phyloP scores from a whole-genome alignment of 2,113 vertebrate genomes.

The Nerophis ophidion region DNA sequence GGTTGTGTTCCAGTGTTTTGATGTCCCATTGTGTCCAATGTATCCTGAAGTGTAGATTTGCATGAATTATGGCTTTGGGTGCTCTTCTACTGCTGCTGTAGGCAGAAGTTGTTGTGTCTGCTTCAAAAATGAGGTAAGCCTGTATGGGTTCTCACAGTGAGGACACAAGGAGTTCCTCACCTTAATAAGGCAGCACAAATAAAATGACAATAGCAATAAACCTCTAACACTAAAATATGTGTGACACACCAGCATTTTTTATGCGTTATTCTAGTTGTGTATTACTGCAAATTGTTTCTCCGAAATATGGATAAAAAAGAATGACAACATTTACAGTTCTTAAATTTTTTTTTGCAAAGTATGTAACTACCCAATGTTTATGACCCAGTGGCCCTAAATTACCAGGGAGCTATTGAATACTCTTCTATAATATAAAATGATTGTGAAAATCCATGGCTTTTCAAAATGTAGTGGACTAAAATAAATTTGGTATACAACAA shows the following conservation, averaged over 20 bases:
- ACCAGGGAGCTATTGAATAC: no score
- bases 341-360: no score
- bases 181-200: constrained; percentile 37
- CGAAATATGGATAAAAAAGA: constrained; percentile 1
- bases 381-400: constrained; percentile 1
- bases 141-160: constrained; percentile 58
- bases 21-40: constrained; percentile 65
- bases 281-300: background rate
- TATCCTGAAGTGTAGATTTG: constrained; percentile 45
- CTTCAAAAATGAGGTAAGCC: constrained; percentile 37
- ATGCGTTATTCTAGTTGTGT: constrained; percentile 11
- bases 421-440: no score
- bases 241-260: constrained; percentile 22
- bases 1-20: constrained; percentile 61
- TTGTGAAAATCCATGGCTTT: no score
- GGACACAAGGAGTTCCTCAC: constrained; percentile 65
- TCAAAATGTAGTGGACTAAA: no score
- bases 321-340: background rate
- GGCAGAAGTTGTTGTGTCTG: constrained; percentile 45
- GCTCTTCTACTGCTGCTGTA: constrained; percentile 46
- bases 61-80: constrained; percentile 49
- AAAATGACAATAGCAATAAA: constrained; percentile 9
- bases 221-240: background rate
- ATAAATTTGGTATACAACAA: no score
- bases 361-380: no score